Percentiles rank a stretch among this genome's conserved stretches.
These are phyloP conservation scores for Anas georgica DNA, from an alignment of 2,797 vertebrate species.

Conservation along the genomic window DNA sequence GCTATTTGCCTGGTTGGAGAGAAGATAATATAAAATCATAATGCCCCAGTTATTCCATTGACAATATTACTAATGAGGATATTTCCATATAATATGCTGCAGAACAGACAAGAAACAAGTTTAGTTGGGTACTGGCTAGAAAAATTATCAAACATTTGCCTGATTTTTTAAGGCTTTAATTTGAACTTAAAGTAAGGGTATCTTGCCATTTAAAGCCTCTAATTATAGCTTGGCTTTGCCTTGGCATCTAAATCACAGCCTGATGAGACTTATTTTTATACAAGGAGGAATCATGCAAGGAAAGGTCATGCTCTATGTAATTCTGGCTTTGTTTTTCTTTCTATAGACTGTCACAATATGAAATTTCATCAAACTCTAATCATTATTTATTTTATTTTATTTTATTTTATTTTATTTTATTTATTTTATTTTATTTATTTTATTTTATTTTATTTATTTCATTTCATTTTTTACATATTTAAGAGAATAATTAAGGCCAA, in stretches of 20 bases:
- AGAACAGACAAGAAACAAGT: background rate
- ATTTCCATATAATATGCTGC: background rate
- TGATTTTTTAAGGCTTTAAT: background rate
- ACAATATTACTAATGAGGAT: background rate
- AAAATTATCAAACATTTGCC: background rate
- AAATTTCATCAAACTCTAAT: constrained; percentile 44
- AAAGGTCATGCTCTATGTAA: constrained; percentile 4
- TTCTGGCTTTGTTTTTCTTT: constrained; percentile 31
- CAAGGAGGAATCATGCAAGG: background rate
- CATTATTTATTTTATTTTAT: background rate
- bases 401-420: background rate
- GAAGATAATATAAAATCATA: constrained; percentile 20
- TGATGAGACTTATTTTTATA: constrained; percentile 53
- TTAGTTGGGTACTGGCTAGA: background rate
- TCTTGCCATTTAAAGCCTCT: constrained; percentile 32
- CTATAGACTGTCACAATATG: background rate
- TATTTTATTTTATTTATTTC: background rate
- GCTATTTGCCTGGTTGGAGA: constrained; percentile 19
- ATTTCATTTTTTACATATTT: background rate
- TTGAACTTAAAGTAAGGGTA: constrained; percentile 22
- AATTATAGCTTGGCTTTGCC: constrained; percentile 25
- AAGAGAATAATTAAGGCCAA: constrained; percentile 62
- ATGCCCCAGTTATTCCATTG: background rate
- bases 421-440: background rate
- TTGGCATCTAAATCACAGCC: constrained; percentile 31